Evolutionary conservation across 2,888 invertebrate genomes (phyloP).

Genomic region (Macrophya alboannulata): DNA sequence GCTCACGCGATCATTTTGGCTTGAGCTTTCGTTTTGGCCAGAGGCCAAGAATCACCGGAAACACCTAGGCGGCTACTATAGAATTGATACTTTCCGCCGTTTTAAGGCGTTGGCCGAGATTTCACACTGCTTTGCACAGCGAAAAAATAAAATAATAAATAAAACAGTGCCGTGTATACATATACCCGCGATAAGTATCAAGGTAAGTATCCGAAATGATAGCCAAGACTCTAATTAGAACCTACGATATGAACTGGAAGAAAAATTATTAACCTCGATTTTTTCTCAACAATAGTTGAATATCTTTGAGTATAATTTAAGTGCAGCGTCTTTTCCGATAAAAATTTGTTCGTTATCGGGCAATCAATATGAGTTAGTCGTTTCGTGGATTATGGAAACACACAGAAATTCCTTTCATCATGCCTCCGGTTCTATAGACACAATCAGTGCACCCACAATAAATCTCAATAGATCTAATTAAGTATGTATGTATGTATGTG

Average conservation of each 20-base stretch:
- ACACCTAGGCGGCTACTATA: slow-evolving; percentile 1
- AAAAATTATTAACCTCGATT: background rate
- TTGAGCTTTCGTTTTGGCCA: background rate
- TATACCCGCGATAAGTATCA: background rate
- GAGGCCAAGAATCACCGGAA: slow-evolving; percentile 37
- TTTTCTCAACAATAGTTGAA: too few species aligned
- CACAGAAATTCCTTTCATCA: slow-evolving; percentile 7
- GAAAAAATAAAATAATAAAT: background rate
- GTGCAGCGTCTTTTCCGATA: background rate
- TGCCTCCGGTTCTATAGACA: background rate
- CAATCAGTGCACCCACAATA: background rate
- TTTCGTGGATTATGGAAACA: background rate
- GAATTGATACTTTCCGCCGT: slow-evolving; percentile 38
- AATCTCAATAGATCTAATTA: slow-evolving; percentile 25
- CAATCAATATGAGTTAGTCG: slow-evolving; percentile 2
- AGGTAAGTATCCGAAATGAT: background rate
- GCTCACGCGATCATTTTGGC: background rate
- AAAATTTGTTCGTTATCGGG: background rate
- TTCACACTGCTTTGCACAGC: slow-evolving; percentile 1
- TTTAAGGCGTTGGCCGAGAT: slow-evolving; percentile 42
- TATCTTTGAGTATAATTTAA: background rate
- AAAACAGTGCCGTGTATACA: background rate
- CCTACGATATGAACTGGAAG: background rate
- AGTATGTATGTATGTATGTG: background rate
- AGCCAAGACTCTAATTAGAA: background rate